These are phyloP conservation scores for Agapornis roseicollis DNA, from an alignment of 2,113 vertebrate genomes.

Conservation along the genomic window DNA sequence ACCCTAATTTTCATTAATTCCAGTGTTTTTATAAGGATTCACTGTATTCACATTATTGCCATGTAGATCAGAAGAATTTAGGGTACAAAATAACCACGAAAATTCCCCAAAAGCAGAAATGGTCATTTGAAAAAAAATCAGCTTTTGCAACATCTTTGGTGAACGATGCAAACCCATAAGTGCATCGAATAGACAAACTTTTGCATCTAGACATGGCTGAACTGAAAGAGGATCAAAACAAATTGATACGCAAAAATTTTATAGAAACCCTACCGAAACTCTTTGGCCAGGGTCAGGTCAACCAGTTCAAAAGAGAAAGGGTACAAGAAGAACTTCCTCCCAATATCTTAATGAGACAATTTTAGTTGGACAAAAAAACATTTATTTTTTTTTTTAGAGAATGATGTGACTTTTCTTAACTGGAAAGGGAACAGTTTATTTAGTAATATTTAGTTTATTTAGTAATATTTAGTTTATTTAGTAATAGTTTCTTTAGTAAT, in stretches of 20 bases:
- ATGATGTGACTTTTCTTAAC: not conserved
- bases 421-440: not conserved
- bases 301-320: not conserved
- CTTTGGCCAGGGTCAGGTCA: not conserved
- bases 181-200: not conserved
- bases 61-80: not conserved
- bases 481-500: no score
- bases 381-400: not conserved
- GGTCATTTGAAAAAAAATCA: not conserved
- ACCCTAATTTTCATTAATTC: not conserved
- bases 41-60: not conserved
- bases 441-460: not conserved
- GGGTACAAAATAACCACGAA: not conserved
- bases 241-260: not conserved
- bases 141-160: not conserved
- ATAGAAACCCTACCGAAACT: not conserved
- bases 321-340: not conserved
- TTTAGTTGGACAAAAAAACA: not conserved
- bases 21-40: not conserved
- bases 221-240: not conserved
- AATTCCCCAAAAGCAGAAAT: not conserved
- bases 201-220: not conserved
- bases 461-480: no score
- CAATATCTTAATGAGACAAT: not conserved
- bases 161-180: not conserved